A percentile compares a stretch with the other conserved stretches of the same genome.
phyloP scores from a whole-genome alignment of 2,888 invertebrate species.

The Teinopalpus imperialis region DNA sequence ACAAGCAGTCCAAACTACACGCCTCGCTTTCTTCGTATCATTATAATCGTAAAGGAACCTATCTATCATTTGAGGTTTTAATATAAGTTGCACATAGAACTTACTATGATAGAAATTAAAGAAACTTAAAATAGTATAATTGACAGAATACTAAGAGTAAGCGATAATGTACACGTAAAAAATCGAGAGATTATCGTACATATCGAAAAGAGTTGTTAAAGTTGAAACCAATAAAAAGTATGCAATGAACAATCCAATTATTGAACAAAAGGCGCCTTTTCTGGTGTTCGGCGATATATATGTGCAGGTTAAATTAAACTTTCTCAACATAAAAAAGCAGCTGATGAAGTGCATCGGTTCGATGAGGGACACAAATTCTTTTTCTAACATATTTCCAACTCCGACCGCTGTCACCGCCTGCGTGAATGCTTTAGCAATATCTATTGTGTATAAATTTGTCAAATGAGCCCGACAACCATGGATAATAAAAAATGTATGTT shows the following conservation, averaged over 20 bases:
- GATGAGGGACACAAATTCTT: slow-evolving; percentile 15
- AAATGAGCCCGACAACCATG: not conserved
- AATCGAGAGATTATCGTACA: not conserved
- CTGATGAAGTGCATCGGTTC: slow-evolving; percentile 16
- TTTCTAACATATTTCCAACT: slow-evolving; percentile 5
- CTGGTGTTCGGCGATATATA: not conserved
- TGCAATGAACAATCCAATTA: not conserved
- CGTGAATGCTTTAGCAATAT: too few relatives aligned
- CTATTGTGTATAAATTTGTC: not conserved
- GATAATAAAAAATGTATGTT: not conserved
- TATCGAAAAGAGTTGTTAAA: not conserved
- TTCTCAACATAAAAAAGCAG: slow-evolving; percentile 6
- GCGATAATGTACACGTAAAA: slow-evolving; percentile 17
- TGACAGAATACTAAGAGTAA: slow-evolving; percentile 14
- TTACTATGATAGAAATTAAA: slow-evolving; percentile 5
- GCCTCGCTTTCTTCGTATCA: slow-evolving; percentile 11
- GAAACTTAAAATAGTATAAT: slow-evolving; percentile 10
- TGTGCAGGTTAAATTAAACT: not conserved
- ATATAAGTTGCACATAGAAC: not conserved
- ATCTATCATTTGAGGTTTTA: slow-evolving; percentile 20
- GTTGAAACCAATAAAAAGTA: slow-evolving; percentile 7
- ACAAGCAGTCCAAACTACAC: not conserved
- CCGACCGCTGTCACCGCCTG: not conserved
- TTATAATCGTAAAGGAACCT: slow-evolving; percentile 1
- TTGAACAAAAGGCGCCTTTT: not conserved